These are phyloP conservation scores for Lagopus muta DNA, from an alignment of 2,113 vertebrate species.

Conservation along the genomic window DNA sequence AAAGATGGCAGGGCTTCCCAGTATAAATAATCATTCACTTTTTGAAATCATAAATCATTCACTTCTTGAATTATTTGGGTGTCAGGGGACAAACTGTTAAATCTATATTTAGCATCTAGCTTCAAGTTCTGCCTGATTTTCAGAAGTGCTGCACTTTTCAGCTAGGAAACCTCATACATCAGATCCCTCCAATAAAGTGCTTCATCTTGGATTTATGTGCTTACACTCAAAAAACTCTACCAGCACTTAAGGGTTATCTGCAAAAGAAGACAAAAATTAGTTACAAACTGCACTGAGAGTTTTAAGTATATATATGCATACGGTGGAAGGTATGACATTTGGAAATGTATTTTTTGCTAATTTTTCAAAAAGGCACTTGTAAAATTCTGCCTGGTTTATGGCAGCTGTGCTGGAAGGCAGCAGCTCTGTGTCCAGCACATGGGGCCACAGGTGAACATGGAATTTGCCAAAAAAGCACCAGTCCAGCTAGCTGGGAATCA, in stretches of 20 bases:
- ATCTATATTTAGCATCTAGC: constrained; percentile 38
- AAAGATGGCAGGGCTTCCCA: constrained; percentile 2
- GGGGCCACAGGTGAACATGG: background rate
- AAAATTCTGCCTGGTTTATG: background rate
- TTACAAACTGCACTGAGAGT: background rate
- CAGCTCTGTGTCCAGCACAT: background rate
- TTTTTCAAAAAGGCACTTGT: background rate
- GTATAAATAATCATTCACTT: constrained; percentile 17
- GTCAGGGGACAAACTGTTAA: constrained; percentile 34
- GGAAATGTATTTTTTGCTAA: background rate
- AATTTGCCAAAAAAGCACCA: background rate
- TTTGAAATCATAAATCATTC: constrained; percentile 48
- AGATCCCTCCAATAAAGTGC: background rate
- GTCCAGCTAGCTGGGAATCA: constrained; percentile 2
- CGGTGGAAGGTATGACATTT: background rate
- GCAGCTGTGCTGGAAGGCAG: background rate
- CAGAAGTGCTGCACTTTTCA: background rate
- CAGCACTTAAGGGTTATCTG: background rate
- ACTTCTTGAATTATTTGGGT: constrained; percentile 29
- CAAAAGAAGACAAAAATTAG: background rate
- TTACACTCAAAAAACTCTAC: background rate
- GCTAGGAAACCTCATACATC: background rate
- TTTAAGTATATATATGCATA: background rate
- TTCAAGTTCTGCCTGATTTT: background rate
- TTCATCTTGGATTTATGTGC: background rate